phyloP scores from a whole-genome alignment of 2,113 vertebrate genomes.

The Rostratula benghalensis region DNA sequence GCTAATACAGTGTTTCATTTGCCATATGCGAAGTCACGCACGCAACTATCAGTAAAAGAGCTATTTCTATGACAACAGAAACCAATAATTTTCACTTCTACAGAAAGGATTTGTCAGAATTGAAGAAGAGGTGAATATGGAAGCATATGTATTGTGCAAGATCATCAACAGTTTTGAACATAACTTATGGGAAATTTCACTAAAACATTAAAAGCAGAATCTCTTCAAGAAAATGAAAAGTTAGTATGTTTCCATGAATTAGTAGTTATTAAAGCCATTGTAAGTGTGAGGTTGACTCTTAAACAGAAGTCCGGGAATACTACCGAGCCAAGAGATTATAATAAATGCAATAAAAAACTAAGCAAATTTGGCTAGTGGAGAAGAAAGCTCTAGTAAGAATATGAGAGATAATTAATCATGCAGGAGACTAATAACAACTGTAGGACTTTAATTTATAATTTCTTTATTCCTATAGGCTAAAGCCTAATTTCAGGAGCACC shows the following conservation, averaged over 20 bases:
- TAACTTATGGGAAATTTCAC: neutral
- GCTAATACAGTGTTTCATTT: neutral
- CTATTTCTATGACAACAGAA: constrained; percentile 7
- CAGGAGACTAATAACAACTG: neutral
- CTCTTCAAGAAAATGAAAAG: neutral
- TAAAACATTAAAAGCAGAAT: neutral
- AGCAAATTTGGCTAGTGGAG: neutral
- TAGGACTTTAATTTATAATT: neutral
- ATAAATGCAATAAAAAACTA: neutral
- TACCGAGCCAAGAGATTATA: neutral
- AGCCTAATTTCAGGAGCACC: neutral
- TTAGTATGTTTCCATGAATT: neutral
- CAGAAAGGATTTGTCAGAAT: neutral
- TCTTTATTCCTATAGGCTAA: neutral
- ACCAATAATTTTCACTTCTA: neutral
- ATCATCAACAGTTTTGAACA: neutral
- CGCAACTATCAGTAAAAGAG: neutral
- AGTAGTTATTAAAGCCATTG: neutral
- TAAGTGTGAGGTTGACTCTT: neutral
- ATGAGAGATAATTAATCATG: neutral
- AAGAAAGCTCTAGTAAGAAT: neutral
- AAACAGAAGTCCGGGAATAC: neutral
- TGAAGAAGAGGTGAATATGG: neutral
- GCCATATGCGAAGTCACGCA: neutral
- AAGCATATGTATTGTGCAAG: neutral